A percentile compares a stretch with the other conserved stretches of the same genome.
These are phyloP conservation scores for Thaleichthys pacificus DNA, from an alignment of 2,797 vertebrate genomes.

Conservation along the genomic window DNA sequence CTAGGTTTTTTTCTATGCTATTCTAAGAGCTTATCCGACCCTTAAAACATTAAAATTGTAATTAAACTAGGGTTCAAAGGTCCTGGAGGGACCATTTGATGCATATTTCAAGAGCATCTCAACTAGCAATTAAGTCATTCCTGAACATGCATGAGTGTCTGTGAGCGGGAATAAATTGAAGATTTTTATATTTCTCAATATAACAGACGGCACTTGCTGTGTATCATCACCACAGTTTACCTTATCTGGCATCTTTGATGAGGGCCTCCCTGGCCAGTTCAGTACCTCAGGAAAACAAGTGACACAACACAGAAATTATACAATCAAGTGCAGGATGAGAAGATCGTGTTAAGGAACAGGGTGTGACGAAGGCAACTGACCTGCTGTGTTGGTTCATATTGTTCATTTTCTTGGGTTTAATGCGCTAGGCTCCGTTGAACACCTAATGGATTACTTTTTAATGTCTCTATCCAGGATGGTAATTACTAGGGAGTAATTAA, in stretches of 20 bases:
- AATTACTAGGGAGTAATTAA: constrained; percentile 5
- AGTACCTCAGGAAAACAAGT: not conserved
- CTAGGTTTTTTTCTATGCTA: not conserved
- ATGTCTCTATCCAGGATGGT: not conserved
- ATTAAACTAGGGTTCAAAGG: not conserved
- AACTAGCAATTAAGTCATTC: not conserved
- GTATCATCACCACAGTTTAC: not conserved
- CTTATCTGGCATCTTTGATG: not conserved
- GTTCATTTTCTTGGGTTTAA: not conserved
- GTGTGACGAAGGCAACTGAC: not conserved
- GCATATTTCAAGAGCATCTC: not conserved
- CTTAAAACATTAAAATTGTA: not conserved
- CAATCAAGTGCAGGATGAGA: not conserved
- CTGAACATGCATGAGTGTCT: not conserved
- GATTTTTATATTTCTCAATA: not conserved
- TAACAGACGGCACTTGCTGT: not conserved
- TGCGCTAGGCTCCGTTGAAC: not conserved
- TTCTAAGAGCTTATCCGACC: not conserved
- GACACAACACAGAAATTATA: not conserved
- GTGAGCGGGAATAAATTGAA: not conserved
- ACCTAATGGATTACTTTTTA: not conserved
- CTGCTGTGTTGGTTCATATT: not conserved
- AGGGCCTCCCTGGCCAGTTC: not conserved
- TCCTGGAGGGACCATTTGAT: not conserved
- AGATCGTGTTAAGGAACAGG: not conserved